Percentiles rank a stretch among this genome's conserved stretches.
phyloP scores from a whole-genome alignment of 2,888 invertebrate genomes.

The Drosophila algonquin region DNA sequence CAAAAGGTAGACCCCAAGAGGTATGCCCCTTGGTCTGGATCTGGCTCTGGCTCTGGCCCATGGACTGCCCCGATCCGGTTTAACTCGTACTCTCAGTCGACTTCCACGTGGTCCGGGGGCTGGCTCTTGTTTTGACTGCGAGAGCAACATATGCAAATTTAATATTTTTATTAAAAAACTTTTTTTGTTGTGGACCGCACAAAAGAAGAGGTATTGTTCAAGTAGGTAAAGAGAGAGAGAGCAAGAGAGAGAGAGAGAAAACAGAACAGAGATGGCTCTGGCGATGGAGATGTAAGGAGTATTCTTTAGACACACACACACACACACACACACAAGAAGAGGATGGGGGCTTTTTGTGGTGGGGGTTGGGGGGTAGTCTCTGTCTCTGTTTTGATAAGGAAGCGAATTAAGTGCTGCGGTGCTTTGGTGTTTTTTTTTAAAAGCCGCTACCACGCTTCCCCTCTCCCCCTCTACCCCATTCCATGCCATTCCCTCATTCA shows the following conservation, averaged over 20 bases:
- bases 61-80: slow-evolving; percentile 1
- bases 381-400: slow-evolving; percentile 69
- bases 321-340: neutral
- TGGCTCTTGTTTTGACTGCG: slow-evolving; percentile 14
- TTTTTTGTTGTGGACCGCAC: slow-evolving; percentile 67
- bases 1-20: slow-evolving; percentile 66
- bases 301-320: slow-evolving; percentile 26
- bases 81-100: slow-evolving; percentile 7
- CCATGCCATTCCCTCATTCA: neutral
- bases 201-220: slow-evolving; percentile 42
- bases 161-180: slow-evolving; percentile 80
- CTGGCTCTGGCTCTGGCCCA: neutral
- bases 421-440: slow-evolving; percentile 50
- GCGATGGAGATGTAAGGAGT: slow-evolving; percentile 10
- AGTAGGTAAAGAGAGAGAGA: neutral
- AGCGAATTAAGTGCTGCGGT: slow-evolving; percentile 74
- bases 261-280: neutral
- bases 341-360: neutral
- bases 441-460: slow-evolving; percentile 21
- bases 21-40: slow-evolving; percentile 37
- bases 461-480: neutral
- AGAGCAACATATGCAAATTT: slow-evolving; percentile 76
- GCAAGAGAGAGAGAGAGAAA: slow-evolving; percentile 1
- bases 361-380: neutral
- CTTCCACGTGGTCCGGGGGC: slow-evolving; percentile 34